Evolutionary conservation across 2,797 vertebrate genomes (phyloP).

Genomic region (Hapalemur alaotrensis): DNA sequence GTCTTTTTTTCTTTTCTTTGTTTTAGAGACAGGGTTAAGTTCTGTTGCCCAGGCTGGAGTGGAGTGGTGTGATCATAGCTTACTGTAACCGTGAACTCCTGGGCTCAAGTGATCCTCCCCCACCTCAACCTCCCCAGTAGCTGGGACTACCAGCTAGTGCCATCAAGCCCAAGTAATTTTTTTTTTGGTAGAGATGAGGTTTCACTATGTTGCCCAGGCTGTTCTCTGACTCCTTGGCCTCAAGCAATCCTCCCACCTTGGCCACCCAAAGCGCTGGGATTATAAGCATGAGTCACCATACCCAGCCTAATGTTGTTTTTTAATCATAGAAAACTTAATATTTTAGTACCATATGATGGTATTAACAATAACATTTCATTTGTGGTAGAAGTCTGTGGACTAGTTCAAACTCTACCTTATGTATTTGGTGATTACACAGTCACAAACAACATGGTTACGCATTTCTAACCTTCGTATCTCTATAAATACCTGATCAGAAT

Average conservation of each 20-base stretch:
- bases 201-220: background rate
- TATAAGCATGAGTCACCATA: background rate
- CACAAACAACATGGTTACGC: background rate
- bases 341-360: background rate
- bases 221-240: background rate
- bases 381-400: background rate
- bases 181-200: background rate
- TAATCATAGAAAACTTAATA: background rate
- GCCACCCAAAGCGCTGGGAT: background rate
- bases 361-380: background rate
- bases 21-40: background rate
- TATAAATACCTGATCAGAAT: background rate
- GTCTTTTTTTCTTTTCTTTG: background rate
- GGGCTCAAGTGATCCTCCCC: background rate
- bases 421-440: background rate
- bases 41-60: background rate
- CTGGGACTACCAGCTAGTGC: background rate
- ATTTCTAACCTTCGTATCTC: background rate
- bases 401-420: background rate
- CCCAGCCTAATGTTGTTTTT: background rate
- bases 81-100: background rate
- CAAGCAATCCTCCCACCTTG: background rate
- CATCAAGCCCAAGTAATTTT: background rate
- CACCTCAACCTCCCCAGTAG: background rate
- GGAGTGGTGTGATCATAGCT: background rate